Percentiles rank a stretch among this genome's conserved stretches.
Evolutionary conservation across 2,888 invertebrate species (phyloP).

Genomic region (Eurytoma adleriae): DNA sequence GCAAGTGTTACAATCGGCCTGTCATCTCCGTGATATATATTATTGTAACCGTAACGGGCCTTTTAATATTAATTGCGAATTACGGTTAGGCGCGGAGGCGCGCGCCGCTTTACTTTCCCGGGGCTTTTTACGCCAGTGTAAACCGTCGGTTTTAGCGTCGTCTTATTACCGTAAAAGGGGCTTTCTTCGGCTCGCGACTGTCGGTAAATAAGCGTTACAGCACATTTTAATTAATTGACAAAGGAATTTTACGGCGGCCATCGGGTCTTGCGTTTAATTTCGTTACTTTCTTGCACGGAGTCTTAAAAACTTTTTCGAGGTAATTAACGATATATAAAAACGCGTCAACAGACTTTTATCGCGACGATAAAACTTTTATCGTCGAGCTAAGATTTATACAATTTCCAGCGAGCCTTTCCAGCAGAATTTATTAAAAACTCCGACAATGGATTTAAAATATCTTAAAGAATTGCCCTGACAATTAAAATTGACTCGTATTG

Average conservation of each 20-base stretch:
- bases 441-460: too few relatives aligned
- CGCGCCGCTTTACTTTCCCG: too few relatives aligned
- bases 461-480: too few relatives aligned
- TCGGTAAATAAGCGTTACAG: too few relatives aligned
- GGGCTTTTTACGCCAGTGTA: too few relatives aligned
- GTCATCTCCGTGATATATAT: background rate
- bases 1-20: slow-evolving; percentile 18
- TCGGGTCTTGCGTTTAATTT: background rate
- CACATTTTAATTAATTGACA: too few relatives aligned
- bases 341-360: background rate
- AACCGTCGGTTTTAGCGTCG: too few relatives aligned
- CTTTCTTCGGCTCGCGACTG: too few relatives aligned
- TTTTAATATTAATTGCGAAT: slow-evolving; percentile 20
- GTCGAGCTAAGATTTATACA: background rate
- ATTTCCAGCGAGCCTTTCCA: background rate
- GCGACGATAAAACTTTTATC: background rate
- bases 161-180: too few relatives aligned
- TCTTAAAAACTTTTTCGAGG: background rate
- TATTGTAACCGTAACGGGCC: background rate
- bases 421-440: background rate
- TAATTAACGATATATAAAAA: slow-evolving; percentile 12
- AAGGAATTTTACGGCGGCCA: too few relatives aligned
- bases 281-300: background rate
- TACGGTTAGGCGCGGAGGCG: background rate
- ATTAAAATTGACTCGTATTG: too few relatives aligned